Percentiles rank a stretch among this genome's conserved stretches.
Evolutionary conservation across 2,113 vertebrate genomes (phyloP).

Genomic region (Rhea americana): DNA sequence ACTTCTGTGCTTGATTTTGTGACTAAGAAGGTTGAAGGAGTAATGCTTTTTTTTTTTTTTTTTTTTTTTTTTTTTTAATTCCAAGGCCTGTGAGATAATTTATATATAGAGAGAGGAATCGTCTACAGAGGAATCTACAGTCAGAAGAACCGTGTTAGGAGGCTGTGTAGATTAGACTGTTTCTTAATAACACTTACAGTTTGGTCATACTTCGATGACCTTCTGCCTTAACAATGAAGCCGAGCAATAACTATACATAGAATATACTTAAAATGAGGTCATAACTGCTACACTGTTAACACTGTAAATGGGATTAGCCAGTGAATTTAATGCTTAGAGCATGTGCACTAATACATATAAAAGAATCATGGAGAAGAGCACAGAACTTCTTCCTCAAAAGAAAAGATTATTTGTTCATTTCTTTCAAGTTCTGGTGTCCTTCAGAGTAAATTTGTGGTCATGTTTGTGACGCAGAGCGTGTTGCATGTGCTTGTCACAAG

Average conservation of each 20-base stretch:
- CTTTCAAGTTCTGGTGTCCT: neutral
- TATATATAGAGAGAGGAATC: too few relatives aligned
- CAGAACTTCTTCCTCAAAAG: neutral
- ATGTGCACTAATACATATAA: accelerated
- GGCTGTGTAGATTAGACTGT: neutral
- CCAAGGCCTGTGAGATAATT: neutral
- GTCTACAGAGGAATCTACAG: accelerated
- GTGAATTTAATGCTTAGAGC: neutral
- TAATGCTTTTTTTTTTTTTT: neutral
- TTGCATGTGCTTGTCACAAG: accelerated
- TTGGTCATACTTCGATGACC: neutral
- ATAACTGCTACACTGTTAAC: neutral
- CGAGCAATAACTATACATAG: neutral
- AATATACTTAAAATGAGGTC: neutral
- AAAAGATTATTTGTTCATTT: neutral
- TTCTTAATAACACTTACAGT: neutral
- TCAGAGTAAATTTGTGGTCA: neutral
- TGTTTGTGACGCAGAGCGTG: accelerated
- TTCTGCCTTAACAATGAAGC: neutral
- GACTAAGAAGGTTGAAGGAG: neutral
- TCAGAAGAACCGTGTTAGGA: neutral
- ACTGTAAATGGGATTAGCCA: neutral
- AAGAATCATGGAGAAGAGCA: neutral
- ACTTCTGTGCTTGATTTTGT: accelerated
- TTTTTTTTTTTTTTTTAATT: neutral